Percentiles rank a stretch among this genome's conserved stretches.
phyloP scores from a whole-genome alignment of 2,113 vertebrate genomes.

The Lepus europaeus region DNA sequence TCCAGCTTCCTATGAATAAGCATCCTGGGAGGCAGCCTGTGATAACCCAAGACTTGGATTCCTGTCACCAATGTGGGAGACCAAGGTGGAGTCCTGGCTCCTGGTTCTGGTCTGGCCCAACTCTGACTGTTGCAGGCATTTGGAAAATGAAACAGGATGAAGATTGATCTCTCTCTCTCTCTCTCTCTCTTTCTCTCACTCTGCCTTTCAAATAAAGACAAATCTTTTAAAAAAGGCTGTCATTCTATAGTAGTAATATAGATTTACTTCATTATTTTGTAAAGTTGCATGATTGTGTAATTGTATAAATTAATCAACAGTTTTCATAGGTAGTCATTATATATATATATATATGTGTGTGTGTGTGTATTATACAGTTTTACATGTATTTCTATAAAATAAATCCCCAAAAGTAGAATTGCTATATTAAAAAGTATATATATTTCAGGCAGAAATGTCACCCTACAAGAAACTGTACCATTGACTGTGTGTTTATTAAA shows the following conservation, averaged over 20 bases:
- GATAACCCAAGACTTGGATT: too few relatives aligned
- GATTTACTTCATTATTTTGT: constrained; percentile 27
- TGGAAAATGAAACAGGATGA: too few relatives aligned
- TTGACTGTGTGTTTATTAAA: not conserved
- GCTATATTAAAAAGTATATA: not conserved
- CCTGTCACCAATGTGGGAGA: too few relatives aligned
- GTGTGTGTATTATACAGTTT: not conserved
- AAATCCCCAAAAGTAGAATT: constrained; percentile 29
- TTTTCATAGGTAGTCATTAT: not conserved
- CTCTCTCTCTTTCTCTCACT: too few relatives aligned
- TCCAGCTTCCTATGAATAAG: too few relatives aligned
- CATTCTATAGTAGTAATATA: not conserved
- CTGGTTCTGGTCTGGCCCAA: too few relatives aligned
- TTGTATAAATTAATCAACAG: constrained; percentile 27
- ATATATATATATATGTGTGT: not conserved
- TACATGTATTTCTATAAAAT: constrained; percentile 34
- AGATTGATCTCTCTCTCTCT: too few relatives aligned
- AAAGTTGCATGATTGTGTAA: not conserved
- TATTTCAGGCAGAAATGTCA: not conserved
- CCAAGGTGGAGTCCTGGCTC: too few relatives aligned
- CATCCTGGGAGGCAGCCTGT: too few relatives aligned
- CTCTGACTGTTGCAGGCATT: too few relatives aligned
- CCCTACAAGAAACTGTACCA: not conserved
- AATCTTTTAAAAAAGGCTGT: not conserved
- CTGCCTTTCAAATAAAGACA: too few relatives aligned